A percentile compares a stretch with the other conserved stretches of the same genome.
Conservation (phyloP, 2,113 vertebrate genomes). For the Toxotes chatareus region DNA sequence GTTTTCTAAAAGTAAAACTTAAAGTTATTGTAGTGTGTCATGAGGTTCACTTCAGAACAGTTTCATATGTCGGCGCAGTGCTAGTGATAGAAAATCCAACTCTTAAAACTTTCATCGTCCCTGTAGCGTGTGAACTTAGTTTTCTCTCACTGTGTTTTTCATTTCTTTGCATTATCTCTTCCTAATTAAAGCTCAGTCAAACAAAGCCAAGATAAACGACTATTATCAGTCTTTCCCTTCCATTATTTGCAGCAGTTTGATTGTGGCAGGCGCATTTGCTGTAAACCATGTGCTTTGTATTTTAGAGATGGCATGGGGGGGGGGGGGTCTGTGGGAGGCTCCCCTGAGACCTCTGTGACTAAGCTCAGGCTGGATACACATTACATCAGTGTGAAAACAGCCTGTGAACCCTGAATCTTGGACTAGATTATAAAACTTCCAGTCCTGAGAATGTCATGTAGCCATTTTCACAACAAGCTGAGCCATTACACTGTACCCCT, state of each 20-base stretch:
- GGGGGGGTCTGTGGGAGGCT: not conserved
- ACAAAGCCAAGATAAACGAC: not conserved
- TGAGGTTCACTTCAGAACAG: too few species aligned
- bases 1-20: not conserved
- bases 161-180: not conserved
- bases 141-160: not conserved
- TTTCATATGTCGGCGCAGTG: conserved; percentile 3
- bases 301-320: conserved; percentile 3
- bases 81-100: not conserved
- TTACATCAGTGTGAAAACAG: conserved; percentile 18
- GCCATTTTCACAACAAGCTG: not conserved
- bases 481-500: not conserved
- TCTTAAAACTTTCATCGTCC: not conserved
- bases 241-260: not conserved
- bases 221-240: not conserved
- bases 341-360: not conserved
- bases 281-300: conserved; percentile 12
- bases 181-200: not conserved
- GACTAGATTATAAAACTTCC: not conserved
- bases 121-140: not conserved
- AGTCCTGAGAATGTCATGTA: not conserved
- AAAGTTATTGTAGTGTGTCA: too few species aligned
- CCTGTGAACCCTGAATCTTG: conserved; percentile 5
- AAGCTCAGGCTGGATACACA: not conserved
- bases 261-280: not conserved